Evolutionary conservation across 2,797 vertebrate genomes (phyloP), one percentile per base, ranked within the genome.

Genomic region (Smutsia gigantea): DNA sequence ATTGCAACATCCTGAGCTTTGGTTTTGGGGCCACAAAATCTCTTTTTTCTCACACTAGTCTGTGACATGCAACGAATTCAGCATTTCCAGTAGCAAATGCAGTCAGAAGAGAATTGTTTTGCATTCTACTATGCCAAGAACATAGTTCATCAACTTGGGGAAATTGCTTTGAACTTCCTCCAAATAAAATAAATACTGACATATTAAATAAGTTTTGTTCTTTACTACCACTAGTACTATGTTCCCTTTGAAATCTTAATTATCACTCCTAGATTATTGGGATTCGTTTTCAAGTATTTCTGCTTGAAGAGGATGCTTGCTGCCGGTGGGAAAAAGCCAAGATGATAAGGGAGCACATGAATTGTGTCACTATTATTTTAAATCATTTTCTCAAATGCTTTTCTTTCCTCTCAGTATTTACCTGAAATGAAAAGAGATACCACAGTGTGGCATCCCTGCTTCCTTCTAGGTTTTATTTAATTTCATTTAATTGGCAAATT

Each of bases 381-480:
- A 75, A 49, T 61, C 3, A 34, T 93, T 25, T 68, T 79, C 39
- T 55, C 49, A 59, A 46, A 37, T 83, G 12, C 11, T 31, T 75
- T 84, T 23, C 39, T 78, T 46, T 91, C 49, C n/a, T 71, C 21
- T 87, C 12, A 13, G 29, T 69, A 92, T 39, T 87, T 9, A 69
- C 12, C 9, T 49, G 7, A 64, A 66, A 66, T 66, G 17, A 87
- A 82, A 89, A 87, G 72, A 89, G 57, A 74, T 37, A 11, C 0
- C 1, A 3, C 12, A 61, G 31, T n/a, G 23, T 37, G 68, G 23
- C 25, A 53, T 84, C 15, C 37, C 14, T 77, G 87, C 5, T 14
- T 57, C 8, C 25, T 66, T 90, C n/a, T 39, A 61, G 31, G 63
- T 72, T 93, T 95, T 79, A 91, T 89, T 95, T 72, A 49, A 79